Percentiles rank a stretch among this genome's conserved stretches.
These are phyloP conservation scores for Epinotia brunnichana DNA, from an alignment of 2,888 invertebrate species.

Conservation along the genomic window DNA sequence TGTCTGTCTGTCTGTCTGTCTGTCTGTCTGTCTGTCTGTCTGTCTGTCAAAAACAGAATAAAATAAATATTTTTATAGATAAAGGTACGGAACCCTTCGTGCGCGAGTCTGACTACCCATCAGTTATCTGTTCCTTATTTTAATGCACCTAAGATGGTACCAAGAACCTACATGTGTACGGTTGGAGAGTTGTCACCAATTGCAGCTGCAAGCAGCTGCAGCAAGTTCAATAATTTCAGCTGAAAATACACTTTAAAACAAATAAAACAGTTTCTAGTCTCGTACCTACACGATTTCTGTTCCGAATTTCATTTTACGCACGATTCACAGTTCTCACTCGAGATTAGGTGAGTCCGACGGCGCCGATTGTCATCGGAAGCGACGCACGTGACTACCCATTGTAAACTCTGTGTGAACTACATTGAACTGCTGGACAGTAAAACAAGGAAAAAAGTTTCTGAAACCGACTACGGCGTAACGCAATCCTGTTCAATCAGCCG, in stretches of 20 bases:
- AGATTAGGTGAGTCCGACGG: constrained; percentile 17
- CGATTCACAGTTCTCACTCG: constrained; percentile 7
- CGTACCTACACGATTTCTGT: constrained; percentile 2
- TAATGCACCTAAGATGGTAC: neutral
- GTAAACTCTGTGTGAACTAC: neutral
- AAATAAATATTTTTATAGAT: no score
- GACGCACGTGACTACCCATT: constrained; percentile 22
- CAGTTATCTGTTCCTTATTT: no score
- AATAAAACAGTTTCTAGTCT: constrained; percentile 9
- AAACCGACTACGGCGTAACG: neutral
- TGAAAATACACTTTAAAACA: neutral
- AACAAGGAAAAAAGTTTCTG: constrained; percentile 1
- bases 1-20: no score
- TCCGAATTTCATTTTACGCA: constrained; percentile 14
- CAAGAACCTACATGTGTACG: neutral
- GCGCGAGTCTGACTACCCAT: no score
- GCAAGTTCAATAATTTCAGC: no score
- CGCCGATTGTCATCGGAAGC: constrained; percentile 36
- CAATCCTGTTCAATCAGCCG: neutral
- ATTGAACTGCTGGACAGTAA: constrained; percentile 11
- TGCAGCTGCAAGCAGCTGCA: no score
- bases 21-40: no score
- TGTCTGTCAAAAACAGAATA: no score
- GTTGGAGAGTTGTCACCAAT: no score
- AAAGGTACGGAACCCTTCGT: no score